Base-by-base conservation (phyloP, 2,113 vertebrate species). In the Callipepla squamata region DNA sequence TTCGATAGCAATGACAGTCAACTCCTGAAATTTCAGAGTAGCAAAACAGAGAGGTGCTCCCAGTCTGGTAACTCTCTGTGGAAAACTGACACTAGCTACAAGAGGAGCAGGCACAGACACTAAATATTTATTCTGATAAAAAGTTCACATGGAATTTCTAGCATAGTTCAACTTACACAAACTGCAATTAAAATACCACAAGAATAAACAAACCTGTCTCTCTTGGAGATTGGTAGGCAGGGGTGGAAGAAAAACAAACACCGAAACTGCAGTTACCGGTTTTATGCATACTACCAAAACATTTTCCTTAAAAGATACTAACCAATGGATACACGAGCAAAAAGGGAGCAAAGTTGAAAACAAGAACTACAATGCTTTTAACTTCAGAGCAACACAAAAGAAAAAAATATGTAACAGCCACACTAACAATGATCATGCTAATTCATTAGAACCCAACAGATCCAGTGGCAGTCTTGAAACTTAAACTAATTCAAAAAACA, bases 111-210 rank as follows among this genome's bases (percentile, higher is more conserved):
- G 74, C 94, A 82, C 74, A 93, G 89, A 89, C 38, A 19, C 72
- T 87, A 94, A 96, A 94, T 89, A 87, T 95, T 96, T 95, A 87
- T 89, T 78, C 91, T 32, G 87, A 89, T 89, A 89, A 93, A 93
- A 91, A 92, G 79, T 95, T 92, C 87, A 92, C 75, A 91, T 80
- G 75, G 75, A 87, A 92, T 95, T 91, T 94, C 79, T 89, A 85
- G 75, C 90, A 93, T 90, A 95, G 90, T 79, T 96, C 78, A 76
- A 82, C 53, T 96, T 85, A 87, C 87, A 95, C 77, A 91, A 90
- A 93, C 81, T 80, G 91, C 91, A 95, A 94, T 95, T 92, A 95
- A 96, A 96, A 96, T 96, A 87, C 95, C 95, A 85, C 72, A 77
- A 87, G 87, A 87, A 94, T 93, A 96, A 96, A 95, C 85, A 96